phyloP scores from a whole-genome alignment of 2,888 invertebrate genomes.

The Plutella xylostella region DNA sequence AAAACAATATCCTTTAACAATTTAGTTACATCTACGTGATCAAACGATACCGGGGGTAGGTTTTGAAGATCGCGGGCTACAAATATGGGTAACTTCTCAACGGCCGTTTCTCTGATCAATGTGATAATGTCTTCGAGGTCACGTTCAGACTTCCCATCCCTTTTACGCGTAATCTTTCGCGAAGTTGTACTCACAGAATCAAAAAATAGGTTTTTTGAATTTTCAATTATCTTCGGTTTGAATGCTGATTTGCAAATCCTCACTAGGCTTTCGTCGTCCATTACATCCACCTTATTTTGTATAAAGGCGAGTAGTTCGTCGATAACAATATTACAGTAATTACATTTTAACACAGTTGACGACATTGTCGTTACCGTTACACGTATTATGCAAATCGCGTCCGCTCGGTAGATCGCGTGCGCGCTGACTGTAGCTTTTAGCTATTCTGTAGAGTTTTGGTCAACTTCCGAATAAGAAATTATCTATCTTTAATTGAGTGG shows the following conservation, averaged over 20 bases:
- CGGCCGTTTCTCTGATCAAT: background rate
- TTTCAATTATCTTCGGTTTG: background rate
- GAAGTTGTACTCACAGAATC: background rate
- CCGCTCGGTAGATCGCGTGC: too few species aligned
- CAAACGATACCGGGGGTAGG: too few species aligned
- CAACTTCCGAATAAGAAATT: too few species aligned
- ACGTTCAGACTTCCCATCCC: background rate
- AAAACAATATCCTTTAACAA: too few species aligned
- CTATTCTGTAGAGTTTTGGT: too few species aligned
- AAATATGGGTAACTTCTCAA: background rate
- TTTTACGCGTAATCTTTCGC: background rate
- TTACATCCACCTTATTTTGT: background rate
- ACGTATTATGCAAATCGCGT: too few species aligned
- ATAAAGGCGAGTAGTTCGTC: background rate
- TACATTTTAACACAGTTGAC: background rate
- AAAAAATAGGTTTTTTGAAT: background rate
- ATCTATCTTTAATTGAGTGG: too few species aligned
- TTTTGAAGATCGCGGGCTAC: slow-evolving; percentile 1
- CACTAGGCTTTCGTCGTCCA: background rate
- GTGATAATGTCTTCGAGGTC: background rate
- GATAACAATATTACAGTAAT: background rate
- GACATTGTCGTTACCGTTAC: too few species aligned
- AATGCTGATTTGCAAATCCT: background rate
- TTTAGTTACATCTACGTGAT: too few species aligned
- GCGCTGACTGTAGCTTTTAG: too few species aligned